Conservation (phyloP, 2,888 invertebrate genomes). For the Melinopterus prodromus region DNA sequence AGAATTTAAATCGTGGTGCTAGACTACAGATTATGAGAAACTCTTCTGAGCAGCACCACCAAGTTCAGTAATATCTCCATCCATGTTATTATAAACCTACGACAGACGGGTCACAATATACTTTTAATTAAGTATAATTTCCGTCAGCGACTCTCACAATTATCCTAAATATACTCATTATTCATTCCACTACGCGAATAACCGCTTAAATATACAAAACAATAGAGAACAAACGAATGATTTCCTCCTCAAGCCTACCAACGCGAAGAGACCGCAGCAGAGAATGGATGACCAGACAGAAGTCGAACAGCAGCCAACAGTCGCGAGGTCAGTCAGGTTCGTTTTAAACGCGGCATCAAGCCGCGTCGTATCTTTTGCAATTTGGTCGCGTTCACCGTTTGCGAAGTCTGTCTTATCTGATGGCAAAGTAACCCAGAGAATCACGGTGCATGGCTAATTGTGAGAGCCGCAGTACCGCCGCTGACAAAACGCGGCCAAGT, state of each 20-base stretch:
- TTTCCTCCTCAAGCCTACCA: not conserved
- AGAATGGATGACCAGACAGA: slow-evolving; percentile 4
- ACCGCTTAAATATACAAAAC: slow-evolving; percentile 4
- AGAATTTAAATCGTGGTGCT: too few species aligned
- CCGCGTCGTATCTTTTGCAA: not conserved
- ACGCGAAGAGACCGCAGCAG: not conserved
- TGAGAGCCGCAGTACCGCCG: not conserved
- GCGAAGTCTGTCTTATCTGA: not conserved
- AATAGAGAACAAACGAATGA: not conserved
- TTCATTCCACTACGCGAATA: not conserved
- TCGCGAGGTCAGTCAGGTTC: not conserved
- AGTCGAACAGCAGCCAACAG: slow-evolving; percentile 4
- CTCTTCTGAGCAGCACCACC: too few species aligned
- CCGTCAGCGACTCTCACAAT: not conserved
- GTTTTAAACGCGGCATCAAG: not conserved
- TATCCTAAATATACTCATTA: slow-evolving; percentile 4
- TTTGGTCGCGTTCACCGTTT: not conserved
- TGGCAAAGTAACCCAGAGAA: slow-evolving; percentile 4
- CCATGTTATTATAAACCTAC: not conserved
- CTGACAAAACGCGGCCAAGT: not conserved
- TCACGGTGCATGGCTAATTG: slow-evolving; percentile 4
- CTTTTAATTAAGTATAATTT: not conserved
- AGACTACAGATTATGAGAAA: too few species aligned
- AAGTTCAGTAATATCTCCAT: too few species aligned
- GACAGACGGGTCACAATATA: not conserved